These are phyloP conservation scores for Oryzias sinensis DNA, from an alignment of 2,797 vertebrate species.

Conservation along the genomic window DNA sequence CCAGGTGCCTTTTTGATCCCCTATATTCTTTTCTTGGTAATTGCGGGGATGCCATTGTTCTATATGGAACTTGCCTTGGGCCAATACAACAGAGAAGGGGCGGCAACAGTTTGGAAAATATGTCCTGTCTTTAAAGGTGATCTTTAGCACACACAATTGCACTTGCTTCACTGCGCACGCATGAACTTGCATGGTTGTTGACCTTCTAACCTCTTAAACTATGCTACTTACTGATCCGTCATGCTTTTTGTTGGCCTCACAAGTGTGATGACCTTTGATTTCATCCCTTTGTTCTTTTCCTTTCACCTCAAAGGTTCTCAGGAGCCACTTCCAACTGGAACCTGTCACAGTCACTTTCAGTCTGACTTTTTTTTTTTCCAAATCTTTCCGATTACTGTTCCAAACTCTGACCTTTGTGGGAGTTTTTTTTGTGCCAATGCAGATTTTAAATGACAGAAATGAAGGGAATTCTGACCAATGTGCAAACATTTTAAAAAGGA, in stretches of 20 bases:
- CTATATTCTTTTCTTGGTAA: conserved; percentile 93
- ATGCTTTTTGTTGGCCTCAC: conserved; percentile 11
- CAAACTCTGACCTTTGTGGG: conserved; percentile 17
- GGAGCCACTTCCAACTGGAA: conserved; percentile 38
- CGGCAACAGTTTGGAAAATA: conserved; percentile 98
- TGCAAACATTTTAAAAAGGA: too few species aligned
- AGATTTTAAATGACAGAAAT: conserved; percentile 19
- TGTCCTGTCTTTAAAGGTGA: conserved; percentile 98
- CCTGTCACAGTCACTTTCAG: conserved; percentile 34
- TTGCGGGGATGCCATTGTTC: conserved; percentile 98
- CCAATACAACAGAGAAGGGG: conserved; percentile 97
- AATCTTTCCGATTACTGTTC: conserved; percentile 13
- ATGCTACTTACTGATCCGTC: conserved; percentile 10
- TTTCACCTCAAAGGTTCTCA: conserved; percentile 25
- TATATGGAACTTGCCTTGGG: conserved; percentile 99
- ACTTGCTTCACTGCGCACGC: not conserved
- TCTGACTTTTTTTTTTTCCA: conserved; percentile 15
- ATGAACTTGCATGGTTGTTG: conserved; percentile 3
- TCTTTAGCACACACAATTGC: conserved; percentile 13
- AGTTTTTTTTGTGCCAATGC: conserved; percentile 28
- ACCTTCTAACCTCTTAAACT: conserved; percentile 32
- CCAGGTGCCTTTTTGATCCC: conserved; percentile 98
- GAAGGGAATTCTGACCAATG: too few species aligned
- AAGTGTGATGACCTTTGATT: conserved; percentile 49
- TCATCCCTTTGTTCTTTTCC: conserved; percentile 31